Percentiles rank a stretch among this genome's conserved stretches.
Evolutionary conservation across 1,140 invertebrate genomes (phyloP).

Genomic region (Nasonia giraulti): DNA sequence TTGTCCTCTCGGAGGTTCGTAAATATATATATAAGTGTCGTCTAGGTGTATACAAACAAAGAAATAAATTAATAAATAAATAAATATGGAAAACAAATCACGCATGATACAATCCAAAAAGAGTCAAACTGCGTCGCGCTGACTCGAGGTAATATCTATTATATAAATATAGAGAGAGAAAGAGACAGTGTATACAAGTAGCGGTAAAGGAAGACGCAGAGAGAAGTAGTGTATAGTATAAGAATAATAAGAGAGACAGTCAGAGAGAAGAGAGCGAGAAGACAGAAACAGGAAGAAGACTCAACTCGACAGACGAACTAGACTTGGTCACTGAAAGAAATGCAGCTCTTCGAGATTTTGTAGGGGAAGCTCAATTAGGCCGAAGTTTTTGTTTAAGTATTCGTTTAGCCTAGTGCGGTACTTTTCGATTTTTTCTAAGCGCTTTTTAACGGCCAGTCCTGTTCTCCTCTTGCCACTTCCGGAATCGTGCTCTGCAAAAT

Average conservation of each 20-base stretch:
- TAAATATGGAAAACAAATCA: constrained; percentile 12
- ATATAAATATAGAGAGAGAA: neutral
- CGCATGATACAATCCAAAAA: neutral
- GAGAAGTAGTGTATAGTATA: neutral
- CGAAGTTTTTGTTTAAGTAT: constrained; percentile 56
- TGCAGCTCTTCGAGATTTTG: constrained; percentile 50
- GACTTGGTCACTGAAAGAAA: constrained; percentile 49
- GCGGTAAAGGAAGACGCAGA: neutral
- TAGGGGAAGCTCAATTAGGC: constrained; percentile 49
- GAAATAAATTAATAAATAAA: constrained; percentile 35
- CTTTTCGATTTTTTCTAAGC: constrained; percentile 54
- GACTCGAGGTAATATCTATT: neutral
- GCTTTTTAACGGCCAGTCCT: constrained; percentile 52
- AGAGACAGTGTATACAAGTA: neutral
- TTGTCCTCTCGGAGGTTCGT: constrained; percentile 10
- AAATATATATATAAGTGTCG: neutral
- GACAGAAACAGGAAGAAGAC: constrained; percentile 17
- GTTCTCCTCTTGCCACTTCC: constrained; percentile 51
- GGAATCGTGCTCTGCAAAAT: constrained; percentile 54
- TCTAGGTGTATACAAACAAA: neutral
- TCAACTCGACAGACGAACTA: constrained; percentile 37
- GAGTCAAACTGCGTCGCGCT: neutral
- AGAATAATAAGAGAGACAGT: neutral
- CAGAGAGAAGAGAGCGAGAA: constrained; percentile 20
- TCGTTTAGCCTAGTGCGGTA: constrained; percentile 55